These are phyloP conservation scores for Diploscapter pachys DNA, from an alignment of 1,140 invertebrate genomes.

Conservation along the genomic window DNA sequence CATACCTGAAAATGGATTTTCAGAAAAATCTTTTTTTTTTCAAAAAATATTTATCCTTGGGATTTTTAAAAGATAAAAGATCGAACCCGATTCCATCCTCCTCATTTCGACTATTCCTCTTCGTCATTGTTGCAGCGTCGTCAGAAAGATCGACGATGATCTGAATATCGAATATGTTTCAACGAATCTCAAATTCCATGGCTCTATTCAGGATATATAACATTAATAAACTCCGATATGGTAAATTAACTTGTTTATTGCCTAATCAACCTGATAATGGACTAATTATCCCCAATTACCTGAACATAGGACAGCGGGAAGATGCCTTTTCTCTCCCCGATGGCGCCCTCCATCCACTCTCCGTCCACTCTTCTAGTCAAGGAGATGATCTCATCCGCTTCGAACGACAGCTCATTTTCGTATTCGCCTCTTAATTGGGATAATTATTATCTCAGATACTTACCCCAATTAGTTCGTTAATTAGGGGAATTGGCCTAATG, in stretches of 20 bases:
- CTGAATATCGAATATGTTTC: too few relatives aligned
- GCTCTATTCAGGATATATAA: too few relatives aligned
- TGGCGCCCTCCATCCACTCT: conserved; percentile 45
- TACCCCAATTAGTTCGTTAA: neutral
- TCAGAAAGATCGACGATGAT: conserved; percentile 24
- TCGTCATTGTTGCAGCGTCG: conserved; percentile 14
- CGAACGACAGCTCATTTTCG: conserved; percentile 40
- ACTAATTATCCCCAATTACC: conserved; percentile 27
- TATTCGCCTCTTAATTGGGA: conserved; percentile 41
- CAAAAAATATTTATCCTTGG: too few relatives aligned
- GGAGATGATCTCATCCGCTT: conserved; percentile 40
- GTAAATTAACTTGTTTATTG: too few relatives aligned
- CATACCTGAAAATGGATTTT: conserved; percentile 26
- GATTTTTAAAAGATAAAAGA: too few relatives aligned
- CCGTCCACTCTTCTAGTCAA: conserved; percentile 32
- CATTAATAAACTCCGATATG: too few relatives aligned
- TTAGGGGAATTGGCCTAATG: neutral
- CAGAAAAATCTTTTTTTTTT: too few relatives aligned
- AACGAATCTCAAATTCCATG: too few relatives aligned
- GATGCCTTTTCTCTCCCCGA: conserved; percentile 35
- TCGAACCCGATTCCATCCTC: conserved; percentile 20
- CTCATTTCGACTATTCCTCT: conserved; percentile 7
- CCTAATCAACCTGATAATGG: too few relatives aligned
- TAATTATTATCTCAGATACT: neutral
- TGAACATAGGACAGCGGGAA: conserved; percentile 44